These are phyloP conservation scores for Ambastaia sidthimunki DNA, from an alignment of 2,797 vertebrate genomes.

Conservation along the genomic window DNA sequence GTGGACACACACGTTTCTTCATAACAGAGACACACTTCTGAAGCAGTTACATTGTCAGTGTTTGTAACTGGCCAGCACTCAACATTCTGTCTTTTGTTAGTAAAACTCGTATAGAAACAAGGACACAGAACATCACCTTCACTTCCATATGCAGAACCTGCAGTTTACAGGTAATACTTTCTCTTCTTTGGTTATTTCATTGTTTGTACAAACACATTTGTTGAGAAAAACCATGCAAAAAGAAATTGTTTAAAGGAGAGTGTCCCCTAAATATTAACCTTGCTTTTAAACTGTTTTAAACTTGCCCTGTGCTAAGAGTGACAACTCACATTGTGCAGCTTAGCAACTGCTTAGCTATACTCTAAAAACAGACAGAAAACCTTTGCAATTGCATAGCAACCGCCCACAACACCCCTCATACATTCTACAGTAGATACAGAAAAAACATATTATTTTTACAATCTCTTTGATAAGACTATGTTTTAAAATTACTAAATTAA, in stretches of 20 bases:
- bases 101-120: background rate
- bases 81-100: conserved; percentile 35
- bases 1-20: background rate
- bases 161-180: background rate
- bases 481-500: background rate
- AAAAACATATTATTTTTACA: no score
- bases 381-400: background rate
- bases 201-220: background rate
- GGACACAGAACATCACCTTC: background rate
- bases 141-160: background rate
- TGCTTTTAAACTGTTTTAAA: no score
- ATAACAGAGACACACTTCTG: background rate
- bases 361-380: no score
- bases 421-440: no score
- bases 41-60: background rate
- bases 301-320: no score
- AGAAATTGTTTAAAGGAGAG: no score
- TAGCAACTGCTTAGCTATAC: no score
- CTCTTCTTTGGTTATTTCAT: background rate
- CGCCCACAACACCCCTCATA: background rate
- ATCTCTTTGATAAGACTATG: background rate
- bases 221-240: background rate
- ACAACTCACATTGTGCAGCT: no score
- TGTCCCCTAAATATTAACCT: no score
- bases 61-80: conserved; percentile 5